phyloP scores from a whole-genome alignment of 2,113 vertebrate species.

The Ia io region DNA sequence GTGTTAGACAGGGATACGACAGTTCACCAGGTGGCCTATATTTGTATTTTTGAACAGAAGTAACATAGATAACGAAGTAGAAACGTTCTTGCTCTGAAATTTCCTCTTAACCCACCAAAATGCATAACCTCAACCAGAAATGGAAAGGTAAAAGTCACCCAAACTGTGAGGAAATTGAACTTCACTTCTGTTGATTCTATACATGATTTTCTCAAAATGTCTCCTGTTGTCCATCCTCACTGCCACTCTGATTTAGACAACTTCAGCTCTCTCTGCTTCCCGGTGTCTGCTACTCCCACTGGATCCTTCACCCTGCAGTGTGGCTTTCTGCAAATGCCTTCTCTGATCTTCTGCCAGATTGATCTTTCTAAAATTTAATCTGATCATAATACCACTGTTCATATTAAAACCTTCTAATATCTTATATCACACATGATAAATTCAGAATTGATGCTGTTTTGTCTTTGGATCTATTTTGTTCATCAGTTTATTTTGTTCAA shows the following conservation, averaged over 20 bases:
- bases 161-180: background rate
- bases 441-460: background rate
- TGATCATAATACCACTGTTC: background rate
- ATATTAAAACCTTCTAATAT: background rate
- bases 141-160: background rate
- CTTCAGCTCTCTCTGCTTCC: accelerated
- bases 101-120: background rate
- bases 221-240: background rate
- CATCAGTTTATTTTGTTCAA: no score
- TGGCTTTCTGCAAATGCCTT: background rate
- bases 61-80: background rate
- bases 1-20: background rate
- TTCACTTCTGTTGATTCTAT: background rate
- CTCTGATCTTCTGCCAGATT: background rate
- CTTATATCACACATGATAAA: background rate
- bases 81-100: background rate
- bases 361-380: background rate
- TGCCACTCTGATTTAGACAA: accelerated
- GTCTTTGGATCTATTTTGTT: no score
- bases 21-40: background rate
- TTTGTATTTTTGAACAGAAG: background rate
- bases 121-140: background rate
- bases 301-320: background rate
- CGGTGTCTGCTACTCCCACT: accelerated
- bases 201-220: background rate